Evolutionary conservation across 2,888 invertebrate genomes (phyloP).

Genomic region (Nomada fucata): DNA sequence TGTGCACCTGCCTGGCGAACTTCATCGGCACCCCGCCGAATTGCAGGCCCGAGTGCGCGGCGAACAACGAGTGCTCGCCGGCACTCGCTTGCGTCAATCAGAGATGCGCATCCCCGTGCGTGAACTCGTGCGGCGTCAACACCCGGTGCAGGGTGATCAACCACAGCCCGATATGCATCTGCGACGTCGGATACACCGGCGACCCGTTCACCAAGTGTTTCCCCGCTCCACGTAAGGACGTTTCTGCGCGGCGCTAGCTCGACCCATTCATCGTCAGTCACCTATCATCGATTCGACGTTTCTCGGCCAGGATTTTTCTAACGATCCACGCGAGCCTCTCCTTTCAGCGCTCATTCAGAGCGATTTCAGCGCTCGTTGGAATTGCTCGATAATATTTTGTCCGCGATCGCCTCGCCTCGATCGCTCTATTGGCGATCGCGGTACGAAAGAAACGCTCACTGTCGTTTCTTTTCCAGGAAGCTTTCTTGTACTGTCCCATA

Average conservation of each 20-base stretch:
- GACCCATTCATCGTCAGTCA: conserved; percentile 4
- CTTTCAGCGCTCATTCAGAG: too few relatives aligned
- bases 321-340: too few relatives aligned
- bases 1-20: conserved; percentile 91
- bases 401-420: too few relatives aligned
- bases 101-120: conserved; percentile 92
- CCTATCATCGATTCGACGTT: background rate
- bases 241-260: conserved; percentile 61
- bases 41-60: conserved; percentile 92
- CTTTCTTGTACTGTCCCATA: too few relatives aligned
- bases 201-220: conserved; percentile 89
- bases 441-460: too few relatives aligned
- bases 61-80: conserved; percentile 91
- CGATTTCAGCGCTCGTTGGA: background rate
- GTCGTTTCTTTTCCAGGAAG: too few relatives aligned
- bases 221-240: conserved; percentile 83
- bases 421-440: too few relatives aligned
- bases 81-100: conserved; percentile 92
- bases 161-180: conserved; percentile 92
- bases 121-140: conserved; percentile 90
- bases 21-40: conserved; percentile 93
- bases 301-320: background rate
- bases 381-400: background rate
- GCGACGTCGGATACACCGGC: conserved; percentile 91
- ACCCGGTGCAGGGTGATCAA: conserved; percentile 93